Base-by-base conservation (phyloP, 2,113 vertebrate species). In the Poeciliopsis turrubarensis region DNA sequence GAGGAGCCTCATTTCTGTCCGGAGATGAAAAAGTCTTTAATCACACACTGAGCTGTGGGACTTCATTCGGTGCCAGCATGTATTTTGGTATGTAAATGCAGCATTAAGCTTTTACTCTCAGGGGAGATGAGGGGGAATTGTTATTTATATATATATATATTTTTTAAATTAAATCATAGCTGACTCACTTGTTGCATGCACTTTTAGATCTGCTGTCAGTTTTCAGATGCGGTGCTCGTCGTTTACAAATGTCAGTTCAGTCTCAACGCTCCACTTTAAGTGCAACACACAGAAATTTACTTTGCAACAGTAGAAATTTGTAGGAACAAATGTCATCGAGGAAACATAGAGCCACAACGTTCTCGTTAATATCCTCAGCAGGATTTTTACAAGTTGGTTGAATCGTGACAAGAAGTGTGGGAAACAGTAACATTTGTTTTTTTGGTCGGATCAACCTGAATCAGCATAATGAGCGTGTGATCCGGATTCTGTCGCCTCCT, bases 121-220 rank as follows among this genome's bases (percentile, higher is more conserved):
- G 0, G 37, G 22, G 39, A 65, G 37, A 77, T 70, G 62, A 10
- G 34, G 34, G 34, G 10, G 34, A 10, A 11, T 37, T 37, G 34
- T 37, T 11, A 37, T 37, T 37, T 37, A 9, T 37, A 2, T 11
- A 29, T 29, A 29, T 29, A 29, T 29, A 29, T 29, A 29, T 29
- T 25, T 37, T 62, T 19, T 19, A 27, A 29, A 29, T 30, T 14
- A 41, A 26, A 17, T 78, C 15, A 54, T 44, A 13, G 72, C 39
- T 17, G 70, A 84, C 47, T 78, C 86, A 91, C 91, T 89, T 92
- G 91, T 92, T 91, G 91, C 87, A 73, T 66, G 78, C 71, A 75
- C 64, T 29, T 65, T 73, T 41, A 27, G 65, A 76, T 75, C 37
- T 27, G 60, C 64, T 74, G 64, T 47, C 44, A 19, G 44, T 47